Conservation (phyloP, 2,113 vertebrate species). For the Nothocercus nigrocapillus region DNA sequence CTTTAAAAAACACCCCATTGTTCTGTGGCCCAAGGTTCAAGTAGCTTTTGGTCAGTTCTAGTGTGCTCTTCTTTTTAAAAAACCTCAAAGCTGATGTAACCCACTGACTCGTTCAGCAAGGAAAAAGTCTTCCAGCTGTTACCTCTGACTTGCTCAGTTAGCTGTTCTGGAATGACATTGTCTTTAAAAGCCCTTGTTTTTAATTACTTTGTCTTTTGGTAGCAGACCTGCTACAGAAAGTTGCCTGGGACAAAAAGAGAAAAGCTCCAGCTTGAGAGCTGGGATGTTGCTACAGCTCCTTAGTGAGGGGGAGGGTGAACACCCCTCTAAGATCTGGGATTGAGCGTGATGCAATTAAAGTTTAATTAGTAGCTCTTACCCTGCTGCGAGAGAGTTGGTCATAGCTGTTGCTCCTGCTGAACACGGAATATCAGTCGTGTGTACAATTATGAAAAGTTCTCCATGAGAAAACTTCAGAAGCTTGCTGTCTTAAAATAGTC, state of each 20-base stretch:
- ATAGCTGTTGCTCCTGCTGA: background rate
- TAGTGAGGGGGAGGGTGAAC: background rate
- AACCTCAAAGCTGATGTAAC: conserved; percentile 15
- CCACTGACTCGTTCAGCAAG: background rate
- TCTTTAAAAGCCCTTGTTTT: background rate
- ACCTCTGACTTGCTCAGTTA: rapidly evolving
- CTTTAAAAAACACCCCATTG: conserved; percentile 30
- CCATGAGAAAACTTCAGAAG: background rate
- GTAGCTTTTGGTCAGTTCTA: conserved; percentile 7
- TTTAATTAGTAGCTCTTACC: background rate
- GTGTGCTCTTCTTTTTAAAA: background rate
- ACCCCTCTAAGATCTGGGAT: background rate
- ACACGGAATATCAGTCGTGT: background rate
- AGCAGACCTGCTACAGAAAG: background rate
- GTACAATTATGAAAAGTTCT: background rate
- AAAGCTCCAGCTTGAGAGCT: background rate
- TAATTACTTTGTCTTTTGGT: background rate
- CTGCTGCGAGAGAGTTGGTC: background rate
- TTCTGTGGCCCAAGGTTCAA: conserved; percentile 23
- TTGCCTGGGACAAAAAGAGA: background rate
- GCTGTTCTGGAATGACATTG: background rate
- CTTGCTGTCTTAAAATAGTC: background rate
- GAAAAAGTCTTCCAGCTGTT: background rate
- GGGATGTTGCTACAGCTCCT: background rate
- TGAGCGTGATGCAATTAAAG: background rate